A percentile compares a stretch with the other conserved stretches of the same genome.
Conservation (phyloP, 2,113 vertebrate species). For the Anguilla rostrata region DNA sequence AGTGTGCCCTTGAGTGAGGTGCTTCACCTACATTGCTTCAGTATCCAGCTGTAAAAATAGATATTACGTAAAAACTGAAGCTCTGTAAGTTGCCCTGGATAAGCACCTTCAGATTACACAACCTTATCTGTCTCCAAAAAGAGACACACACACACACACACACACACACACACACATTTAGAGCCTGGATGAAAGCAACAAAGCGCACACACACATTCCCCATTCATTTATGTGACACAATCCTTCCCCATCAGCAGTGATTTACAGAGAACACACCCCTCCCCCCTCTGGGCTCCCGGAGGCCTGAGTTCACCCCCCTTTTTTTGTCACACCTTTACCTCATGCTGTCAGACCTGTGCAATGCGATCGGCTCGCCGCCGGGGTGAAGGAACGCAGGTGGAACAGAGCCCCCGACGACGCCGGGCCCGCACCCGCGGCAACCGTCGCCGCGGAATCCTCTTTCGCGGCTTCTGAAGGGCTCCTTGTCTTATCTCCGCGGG, state of each 20-base stretch:
- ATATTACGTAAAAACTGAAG: too few species aligned
- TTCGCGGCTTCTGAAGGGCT: not conserved
- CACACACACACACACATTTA: not conserved
- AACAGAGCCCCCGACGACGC: not conserved
- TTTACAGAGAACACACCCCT: not conserved
- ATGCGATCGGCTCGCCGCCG: not conserved
- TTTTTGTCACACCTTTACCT: not conserved
- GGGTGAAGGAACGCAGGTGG: not conserved
- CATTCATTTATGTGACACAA: not conserved
- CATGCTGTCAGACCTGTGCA: not conserved
- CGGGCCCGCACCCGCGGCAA: conserved; percentile 1
- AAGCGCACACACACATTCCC: not conserved
- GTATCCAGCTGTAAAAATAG: too few species aligned
- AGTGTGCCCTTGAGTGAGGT: too few species aligned
- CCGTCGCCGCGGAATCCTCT: not conserved
- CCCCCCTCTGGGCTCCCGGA: not conserved
- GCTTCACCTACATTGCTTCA: too few species aligned
- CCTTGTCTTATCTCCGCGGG: conserved; percentile 8
- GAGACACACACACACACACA: too few species aligned
- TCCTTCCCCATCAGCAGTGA: not conserved
- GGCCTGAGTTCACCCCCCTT: not conserved
- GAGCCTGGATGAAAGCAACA: not conserved
- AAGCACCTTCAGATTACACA: too few species aligned
- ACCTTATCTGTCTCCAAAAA: too few species aligned
- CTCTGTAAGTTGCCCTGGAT: too few species aligned